A percentile compares a stretch with the other conserved stretches of the same genome.
Evolutionary conservation across 2,113 vertebrate genomes (phyloP).

Genomic region (Alethe diademata): DNA sequence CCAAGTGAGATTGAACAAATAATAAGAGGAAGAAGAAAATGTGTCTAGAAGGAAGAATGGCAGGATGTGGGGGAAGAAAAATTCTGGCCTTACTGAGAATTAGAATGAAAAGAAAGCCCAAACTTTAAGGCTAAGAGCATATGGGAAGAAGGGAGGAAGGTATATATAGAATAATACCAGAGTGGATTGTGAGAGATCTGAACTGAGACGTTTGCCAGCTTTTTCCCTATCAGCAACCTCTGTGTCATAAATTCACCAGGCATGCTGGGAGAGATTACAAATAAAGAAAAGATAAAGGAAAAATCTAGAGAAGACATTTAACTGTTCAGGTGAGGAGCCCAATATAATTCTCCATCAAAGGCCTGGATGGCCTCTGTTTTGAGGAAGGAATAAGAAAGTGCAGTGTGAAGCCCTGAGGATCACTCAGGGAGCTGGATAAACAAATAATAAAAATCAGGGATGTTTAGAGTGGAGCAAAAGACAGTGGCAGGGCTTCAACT

Average conservation of each 20-base stretch:
- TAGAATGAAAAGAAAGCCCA: neutral
- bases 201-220: neutral
- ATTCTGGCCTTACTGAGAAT: neutral
- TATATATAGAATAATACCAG: neutral
- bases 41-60: neutral
- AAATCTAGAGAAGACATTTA: neutral
- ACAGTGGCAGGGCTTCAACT: neutral
- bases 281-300: neutral
- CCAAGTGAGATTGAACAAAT: neutral
- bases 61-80: neutral
- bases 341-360: neutral
- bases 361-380: neutral
- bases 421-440: neutral
- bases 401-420: neutral
- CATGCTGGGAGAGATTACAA: neutral
- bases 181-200: neutral
- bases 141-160: neutral
- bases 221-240: neutral
- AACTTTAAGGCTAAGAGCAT: neutral
- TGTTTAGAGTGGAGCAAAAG: neutral
- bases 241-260: neutral
- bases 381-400: neutral
- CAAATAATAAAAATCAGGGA: neutral
- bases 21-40: neutral
- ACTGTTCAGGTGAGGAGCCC: neutral